Base-by-base conservation (phyloP, 2,113 vertebrate genomes). In the Pao palembangensis region DNA sequence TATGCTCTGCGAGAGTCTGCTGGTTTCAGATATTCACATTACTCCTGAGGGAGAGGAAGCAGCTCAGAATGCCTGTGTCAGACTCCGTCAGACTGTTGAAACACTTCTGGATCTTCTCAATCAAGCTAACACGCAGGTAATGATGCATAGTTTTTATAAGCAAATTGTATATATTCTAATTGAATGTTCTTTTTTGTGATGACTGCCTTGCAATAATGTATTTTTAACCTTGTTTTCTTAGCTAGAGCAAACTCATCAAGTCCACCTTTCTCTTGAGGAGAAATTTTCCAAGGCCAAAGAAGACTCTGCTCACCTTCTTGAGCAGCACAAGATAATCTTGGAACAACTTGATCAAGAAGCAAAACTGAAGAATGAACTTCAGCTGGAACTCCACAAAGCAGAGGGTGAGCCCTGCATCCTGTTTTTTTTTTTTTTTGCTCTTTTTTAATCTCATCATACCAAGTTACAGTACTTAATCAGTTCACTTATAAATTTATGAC, bases 311-410 rank as follows among this genome's bases (percentile, higher is more conserved):
- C 91, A 92, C 41, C 88, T 94, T 4, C 67, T 94, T 3, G 80
- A 85, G 42, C 93, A 95, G 72, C 94, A 96, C 75, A 86, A 91
- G 71, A 85, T 91, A 48, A 61, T 97, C 3, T 64, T 94, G 71
- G 88, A 91, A 43, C 92, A 90, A 55, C 87, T 98, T 15, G 90
- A 88, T 0, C 85, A 93, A 59, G 93, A 96, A 69, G 90, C 87
- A 0, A 72, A 85, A 11, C 80, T 85, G 31, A 94, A 93, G 85
- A 90, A 87, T 16, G 80, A 85, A 4, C 91, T 99, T 53, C 86
- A 85, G 2, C 74, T 96, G 12, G 88, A 98, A 51, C 91, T 98
- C 41, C 95, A 99, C 73, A 95, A 94, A 73, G 88, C 94, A 0
- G 91, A 94, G 67, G 96, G 97, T 98, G 79, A 91, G 87, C 1